Evolutionary conservation across 2,797 vertebrate species (phyloP), one percentile per base, ranked within the genome.

Genomic region (Enteromius afrohamiltoni): DNA sequence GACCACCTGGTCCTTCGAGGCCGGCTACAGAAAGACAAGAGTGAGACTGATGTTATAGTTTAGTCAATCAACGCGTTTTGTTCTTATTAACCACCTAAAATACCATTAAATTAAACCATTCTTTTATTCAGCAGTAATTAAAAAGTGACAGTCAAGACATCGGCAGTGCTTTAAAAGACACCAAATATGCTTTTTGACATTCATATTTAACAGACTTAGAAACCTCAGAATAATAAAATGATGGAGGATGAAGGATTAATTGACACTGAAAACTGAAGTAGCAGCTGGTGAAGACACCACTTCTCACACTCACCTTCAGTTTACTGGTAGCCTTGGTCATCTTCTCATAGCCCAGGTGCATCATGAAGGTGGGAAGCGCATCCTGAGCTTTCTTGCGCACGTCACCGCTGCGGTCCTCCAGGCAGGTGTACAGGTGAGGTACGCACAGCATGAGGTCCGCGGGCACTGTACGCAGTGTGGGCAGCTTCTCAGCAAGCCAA

Each of bases 341-440:
- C 90, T 99, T 99, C 84, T 99, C 98, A 79, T 95, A 97, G 68
- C 97, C 94, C 85, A 99, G 93, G 86, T 99, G 98, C 97, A 99
- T 99, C 98, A 99, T 99, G 85, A 99, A 99, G 87, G 94, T 95
- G 0, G 98, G 97, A 74, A 99, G 90, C 4, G 97, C 97, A 51
- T 99, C 98, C 90, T 99, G 98, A 0, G 97, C 97, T 85, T 98
- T 99, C 91, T 99, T 99, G 67, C 98, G 94, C 77, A 99, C 98
- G 0, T 99, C 98, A 19, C 97, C 98, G 11, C 97, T 99, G 26
- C 98, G 90, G 93, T 99, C 98, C 91, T 99, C 98, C 58, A 99
- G 92, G 88, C 98, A 99, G 88, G 92, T 89, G 74, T 97, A 99
- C 19, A 99, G 94, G 17, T 96, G 92, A 83, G 98, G 96, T 84